Percentiles rank a stretch among this genome's conserved stretches.
These are phyloP conservation scores for Oenanthe oenanthe DNA, from an alignment of 2,113 vertebrate genomes.

Conservation along the genomic window DNA sequence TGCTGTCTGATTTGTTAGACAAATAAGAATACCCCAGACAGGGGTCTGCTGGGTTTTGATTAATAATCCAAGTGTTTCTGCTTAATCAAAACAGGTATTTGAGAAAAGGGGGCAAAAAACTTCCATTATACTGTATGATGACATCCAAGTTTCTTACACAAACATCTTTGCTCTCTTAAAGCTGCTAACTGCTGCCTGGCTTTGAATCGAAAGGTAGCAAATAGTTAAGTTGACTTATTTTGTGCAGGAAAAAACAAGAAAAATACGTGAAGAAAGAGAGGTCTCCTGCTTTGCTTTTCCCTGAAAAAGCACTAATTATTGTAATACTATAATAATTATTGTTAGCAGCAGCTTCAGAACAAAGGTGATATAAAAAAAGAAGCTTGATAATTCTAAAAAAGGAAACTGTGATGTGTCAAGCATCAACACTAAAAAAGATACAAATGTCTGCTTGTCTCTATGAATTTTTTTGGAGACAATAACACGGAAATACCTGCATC, in stretches of 20 bases:
- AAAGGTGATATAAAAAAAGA: background rate
- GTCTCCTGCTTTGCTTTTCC: background rate
- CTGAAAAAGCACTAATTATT: background rate
- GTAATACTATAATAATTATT: background rate
- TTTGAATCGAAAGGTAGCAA: background rate
- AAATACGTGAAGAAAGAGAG: background rate
- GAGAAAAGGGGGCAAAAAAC: background rate
- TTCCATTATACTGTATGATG: background rate
- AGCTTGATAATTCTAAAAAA: background rate
- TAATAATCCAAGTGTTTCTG: background rate
- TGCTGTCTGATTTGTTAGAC: background rate
- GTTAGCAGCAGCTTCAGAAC: background rate
- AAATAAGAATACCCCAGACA: background rate
- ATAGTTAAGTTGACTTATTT: background rate
- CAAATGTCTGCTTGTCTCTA: background rate
- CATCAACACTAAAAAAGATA: background rate
- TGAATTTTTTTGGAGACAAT: background rate
- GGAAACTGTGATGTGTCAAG: background rate
- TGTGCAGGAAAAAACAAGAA: background rate
- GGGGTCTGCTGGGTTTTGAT: background rate
- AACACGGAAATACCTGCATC: conserved; percentile 86
- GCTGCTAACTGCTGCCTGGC: background rate
- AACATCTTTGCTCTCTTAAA: background rate
- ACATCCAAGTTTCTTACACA: background rate
- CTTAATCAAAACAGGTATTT: background rate